These are phyloP conservation scores for Thamnophis sirtalis DNA, from an alignment of 2,113 vertebrate genomes.

Conservation along the genomic window DNA sequence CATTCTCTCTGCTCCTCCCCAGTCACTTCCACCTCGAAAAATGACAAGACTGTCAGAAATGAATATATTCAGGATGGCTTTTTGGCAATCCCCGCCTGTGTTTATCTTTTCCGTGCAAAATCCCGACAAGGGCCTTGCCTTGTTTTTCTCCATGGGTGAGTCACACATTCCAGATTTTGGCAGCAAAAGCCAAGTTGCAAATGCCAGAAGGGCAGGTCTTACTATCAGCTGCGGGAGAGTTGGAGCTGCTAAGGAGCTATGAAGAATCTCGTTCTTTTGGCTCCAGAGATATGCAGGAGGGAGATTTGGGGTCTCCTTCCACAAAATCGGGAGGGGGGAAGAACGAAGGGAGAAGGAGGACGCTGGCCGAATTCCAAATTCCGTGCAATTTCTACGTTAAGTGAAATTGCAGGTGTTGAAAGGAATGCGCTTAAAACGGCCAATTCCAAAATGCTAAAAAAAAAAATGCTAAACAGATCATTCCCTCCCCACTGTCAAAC, in stretches of 20 bases:
- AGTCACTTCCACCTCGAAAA: not conserved
- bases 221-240: not conserved
- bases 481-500: too few relatives aligned
- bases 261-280: not conserved
- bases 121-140: not conserved
- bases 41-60: not conserved
- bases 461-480: too few relatives aligned
- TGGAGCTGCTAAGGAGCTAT: not conserved
- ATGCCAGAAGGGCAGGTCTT: not conserved
- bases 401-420: not conserved
- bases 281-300: not conserved
- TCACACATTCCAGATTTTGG: conserved; percentile 3
- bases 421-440: not conserved
- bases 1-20: not conserved
- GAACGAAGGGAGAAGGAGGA: not conserved
- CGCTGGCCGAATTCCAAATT: not conserved
- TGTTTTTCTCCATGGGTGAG: not conserved
- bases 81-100: not conserved
- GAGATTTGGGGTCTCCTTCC: not conserved
- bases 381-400: not conserved
- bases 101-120: not conserved
- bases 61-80: not conserved
- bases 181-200: not conserved
- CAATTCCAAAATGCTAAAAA: not conserved
- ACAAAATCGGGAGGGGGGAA: not conserved